These are phyloP conservation scores for Cistogaster globosa DNA, from an alignment of 2,888 invertebrate genomes.

Conservation along the genomic window DNA sequence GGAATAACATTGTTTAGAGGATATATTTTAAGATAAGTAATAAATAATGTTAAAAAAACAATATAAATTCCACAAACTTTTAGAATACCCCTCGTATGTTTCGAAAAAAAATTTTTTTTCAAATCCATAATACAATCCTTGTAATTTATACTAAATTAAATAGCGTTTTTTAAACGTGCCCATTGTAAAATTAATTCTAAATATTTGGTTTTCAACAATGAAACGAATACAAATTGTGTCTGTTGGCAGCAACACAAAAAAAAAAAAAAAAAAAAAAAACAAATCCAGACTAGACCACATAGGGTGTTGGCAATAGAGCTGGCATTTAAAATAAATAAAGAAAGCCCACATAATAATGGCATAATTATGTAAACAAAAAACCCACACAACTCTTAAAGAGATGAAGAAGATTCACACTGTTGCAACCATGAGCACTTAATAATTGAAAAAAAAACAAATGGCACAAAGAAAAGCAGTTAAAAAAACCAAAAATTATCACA, in stretches of 20 bases:
- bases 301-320: conserved; percentile 55
- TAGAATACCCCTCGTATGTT: too few relatives aligned
- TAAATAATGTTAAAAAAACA: too few relatives aligned
- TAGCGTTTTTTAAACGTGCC: conserved; percentile 52
- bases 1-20: too few relatives aligned
- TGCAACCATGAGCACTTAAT: not conserved
- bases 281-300: conserved; percentile 60
- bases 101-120: too few relatives aligned
- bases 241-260: not conserved
- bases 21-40: too few relatives aligned
- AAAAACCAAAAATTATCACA: conserved; percentile 62
- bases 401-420: conserved; percentile 12
- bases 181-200: not conserved
- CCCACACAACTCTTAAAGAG: conserved; percentile 65
- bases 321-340: conserved; percentile 29
- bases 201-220: conserved; percentile 26
- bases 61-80: too few relatives aligned
- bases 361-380: conserved; percentile 71
- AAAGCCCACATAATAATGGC: conserved; percentile 70
- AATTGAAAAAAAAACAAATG: conserved; percentile 53
- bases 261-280: not conserved
- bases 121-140: conserved; percentile 3
- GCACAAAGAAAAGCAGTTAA: conserved; percentile 6
- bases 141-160: conserved; percentile 50
- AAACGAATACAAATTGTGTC: conserved; percentile 4